These are phyloP conservation scores for Goniozus legneri DNA, from an alignment of 1,140 invertebrate genomes.

Conservation along the genomic window DNA sequence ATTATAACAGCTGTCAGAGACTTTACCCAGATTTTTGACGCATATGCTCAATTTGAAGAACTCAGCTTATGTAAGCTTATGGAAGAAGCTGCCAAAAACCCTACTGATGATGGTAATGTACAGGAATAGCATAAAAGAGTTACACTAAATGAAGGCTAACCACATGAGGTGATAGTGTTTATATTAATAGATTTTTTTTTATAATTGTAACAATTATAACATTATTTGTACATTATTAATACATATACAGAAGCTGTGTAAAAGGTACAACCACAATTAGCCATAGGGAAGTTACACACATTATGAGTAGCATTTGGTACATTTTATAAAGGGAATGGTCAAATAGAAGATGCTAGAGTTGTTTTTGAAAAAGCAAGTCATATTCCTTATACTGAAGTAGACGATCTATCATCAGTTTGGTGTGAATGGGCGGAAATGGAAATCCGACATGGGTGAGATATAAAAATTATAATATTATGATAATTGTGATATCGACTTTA, in stretches of 20 bases:
- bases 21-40: slow-evolving; percentile 98
- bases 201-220: background rate
- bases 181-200: slow-evolving; percentile 6
- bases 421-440: slow-evolving; percentile 99
- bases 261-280: slow-evolving; percentile 94
- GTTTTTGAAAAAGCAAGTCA: slow-evolving; percentile 95
- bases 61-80: too few species aligned
- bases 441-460: slow-evolving; percentile 79
- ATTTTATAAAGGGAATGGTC: too few species aligned
- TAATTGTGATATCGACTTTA: background rate
- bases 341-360: too few species aligned
- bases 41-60: too few species aligned
- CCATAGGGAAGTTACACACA: too few species aligned
- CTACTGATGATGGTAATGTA: slow-evolving; percentile 87
- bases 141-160: too few species aligned
- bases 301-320: too few species aligned
- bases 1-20: slow-evolving; percentile 96
- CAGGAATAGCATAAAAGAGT: slow-evolving; percentile 98
- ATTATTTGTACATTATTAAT: slow-evolving; percentile 74
- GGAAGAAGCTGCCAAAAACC: too few species aligned
- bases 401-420: too few species aligned
- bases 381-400: slow-evolving; percentile 91
- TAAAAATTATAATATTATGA: too few species aligned
- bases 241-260: slow-evolving; percentile 98
- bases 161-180: slow-evolving; percentile 89